Conservation (phyloP, 2,888 invertebrate genomes). For the Aphrophora alni region DNA sequence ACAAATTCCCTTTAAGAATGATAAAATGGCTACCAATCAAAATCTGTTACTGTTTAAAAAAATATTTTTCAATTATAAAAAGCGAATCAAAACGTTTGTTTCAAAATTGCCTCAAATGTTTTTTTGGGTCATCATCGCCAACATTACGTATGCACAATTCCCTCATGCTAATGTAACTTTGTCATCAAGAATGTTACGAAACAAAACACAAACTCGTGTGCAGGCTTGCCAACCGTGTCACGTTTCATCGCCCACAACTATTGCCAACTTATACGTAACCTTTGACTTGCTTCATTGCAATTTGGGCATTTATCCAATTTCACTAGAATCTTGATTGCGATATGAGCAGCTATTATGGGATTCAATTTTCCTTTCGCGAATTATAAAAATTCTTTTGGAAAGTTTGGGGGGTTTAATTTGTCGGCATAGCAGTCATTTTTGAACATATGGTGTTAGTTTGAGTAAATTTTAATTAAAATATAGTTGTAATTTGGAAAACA, state of each 20-base stretch:
- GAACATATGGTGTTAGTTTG: too few relatives aligned
- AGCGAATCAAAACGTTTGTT: too few relatives aligned
- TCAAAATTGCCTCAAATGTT: too few relatives aligned
- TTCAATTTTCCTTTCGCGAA: neutral
- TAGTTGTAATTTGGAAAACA: too few relatives aligned
- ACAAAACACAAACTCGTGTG: neutral
- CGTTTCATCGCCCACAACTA: neutral
- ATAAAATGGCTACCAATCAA: too few relatives aligned
- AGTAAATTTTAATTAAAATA: too few relatives aligned
- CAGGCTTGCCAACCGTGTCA: constrained; percentile 5
- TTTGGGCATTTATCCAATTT: constrained; percentile 2
- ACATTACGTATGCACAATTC: neutral
- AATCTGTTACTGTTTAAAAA: too few relatives aligned
- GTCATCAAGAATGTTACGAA: neutral
- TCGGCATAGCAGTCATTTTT: too few relatives aligned
- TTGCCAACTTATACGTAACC: neutral
- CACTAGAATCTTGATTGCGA: neutral
- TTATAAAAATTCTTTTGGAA: neutral
- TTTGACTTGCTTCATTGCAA: neutral
- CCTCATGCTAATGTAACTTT: neutral
- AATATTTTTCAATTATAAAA: too few relatives aligned
- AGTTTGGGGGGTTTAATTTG: neutral
- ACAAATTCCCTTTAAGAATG: too few relatives aligned
- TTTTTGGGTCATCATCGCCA: neutral
- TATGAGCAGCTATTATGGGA: neutral